These are phyloP conservation scores for Penaeus japonicus DNA, from an alignment of 1,140 invertebrate species.

Conservation along the genomic window DNA sequence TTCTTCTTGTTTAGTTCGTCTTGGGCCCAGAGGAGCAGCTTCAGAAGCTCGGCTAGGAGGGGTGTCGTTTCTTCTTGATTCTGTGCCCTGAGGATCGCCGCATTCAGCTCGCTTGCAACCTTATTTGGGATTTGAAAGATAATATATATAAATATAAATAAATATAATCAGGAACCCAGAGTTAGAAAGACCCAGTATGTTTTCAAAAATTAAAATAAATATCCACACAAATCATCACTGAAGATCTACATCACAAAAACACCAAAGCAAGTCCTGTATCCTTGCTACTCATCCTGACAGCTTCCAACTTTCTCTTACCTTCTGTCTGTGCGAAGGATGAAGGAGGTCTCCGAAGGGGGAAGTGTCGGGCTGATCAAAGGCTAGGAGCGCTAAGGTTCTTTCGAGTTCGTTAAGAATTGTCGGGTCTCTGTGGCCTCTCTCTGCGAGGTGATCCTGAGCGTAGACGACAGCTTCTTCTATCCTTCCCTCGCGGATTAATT, in stretches of 20 bases:
- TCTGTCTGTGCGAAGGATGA: constrained; percentile 90
- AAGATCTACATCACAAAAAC: no score
- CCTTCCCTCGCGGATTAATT: constrained; percentile 87
- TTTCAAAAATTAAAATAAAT: not conserved
- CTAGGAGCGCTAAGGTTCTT: constrained; percentile 89
- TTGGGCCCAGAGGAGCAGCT: constrained; percentile 94
- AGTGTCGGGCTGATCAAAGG: constrained; percentile 94
- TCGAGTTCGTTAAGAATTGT: constrained; percentile 69
- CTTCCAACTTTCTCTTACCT: constrained; percentile 70
- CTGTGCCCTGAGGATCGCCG: constrained; percentile 91
- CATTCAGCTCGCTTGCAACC: constrained; percentile 97
- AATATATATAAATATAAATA: not conserved
- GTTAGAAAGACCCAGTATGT: not conserved
- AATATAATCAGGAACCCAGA: not conserved
- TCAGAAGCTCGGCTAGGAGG: constrained; percentile 88
- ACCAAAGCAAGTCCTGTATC: no score
- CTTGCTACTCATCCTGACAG: not conserved
- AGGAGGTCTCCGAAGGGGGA: constrained; percentile 95
- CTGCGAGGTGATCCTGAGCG: constrained; percentile 89
- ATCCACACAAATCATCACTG: no score
- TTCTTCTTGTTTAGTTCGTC: constrained; percentile 94
- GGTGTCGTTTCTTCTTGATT: constrained; percentile 85
- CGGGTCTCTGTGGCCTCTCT: constrained; percentile 89
- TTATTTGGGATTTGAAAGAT: constrained; percentile 63
- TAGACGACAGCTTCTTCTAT: constrained; percentile 96